Evolutionary conservation across 1,140 invertebrate species (phyloP).

Genomic region (Sarcophaga bullata): DNA sequence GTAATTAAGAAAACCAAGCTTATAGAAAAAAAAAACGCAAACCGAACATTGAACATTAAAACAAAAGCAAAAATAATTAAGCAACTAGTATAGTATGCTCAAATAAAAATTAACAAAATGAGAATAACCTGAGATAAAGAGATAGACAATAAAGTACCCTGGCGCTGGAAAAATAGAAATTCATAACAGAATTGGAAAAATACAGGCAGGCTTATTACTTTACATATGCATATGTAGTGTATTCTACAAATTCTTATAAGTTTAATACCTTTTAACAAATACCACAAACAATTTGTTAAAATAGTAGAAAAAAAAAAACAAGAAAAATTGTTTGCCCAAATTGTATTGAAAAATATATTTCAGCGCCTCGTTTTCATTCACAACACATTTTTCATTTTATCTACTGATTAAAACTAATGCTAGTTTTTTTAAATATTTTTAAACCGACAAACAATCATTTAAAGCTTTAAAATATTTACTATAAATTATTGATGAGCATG

Average conservation of each 20-base stretch:
- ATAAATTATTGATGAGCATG: neutral
- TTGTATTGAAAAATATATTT: neutral
- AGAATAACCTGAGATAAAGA: neutral
- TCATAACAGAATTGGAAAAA: neutral
- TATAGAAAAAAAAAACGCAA: neutral
- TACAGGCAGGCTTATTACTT: neutral
- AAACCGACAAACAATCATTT: slow-evolving; percentile 2
- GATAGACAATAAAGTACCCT: neutral
- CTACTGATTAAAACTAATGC: neutral
- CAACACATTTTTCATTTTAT: neutral
- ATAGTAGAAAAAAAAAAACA: too few relatives aligned
- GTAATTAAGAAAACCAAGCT: neutral
- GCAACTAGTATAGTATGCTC: neutral
- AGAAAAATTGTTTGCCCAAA: neutral
- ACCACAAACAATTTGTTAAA: neutral
- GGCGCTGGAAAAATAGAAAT: neutral
- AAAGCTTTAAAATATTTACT: neutral
- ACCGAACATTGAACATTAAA: neutral
- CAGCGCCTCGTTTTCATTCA: neutral
- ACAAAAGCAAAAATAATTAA: slow-evolving; percentile 11
- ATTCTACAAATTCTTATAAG: too few relatives aligned
- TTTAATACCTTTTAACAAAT: neutral
- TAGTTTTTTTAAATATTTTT: neutral
- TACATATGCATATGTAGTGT: too few relatives aligned
- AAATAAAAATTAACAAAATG: neutral